Base-by-base conservation (phyloP, 2,797 vertebrate species). In the Anas capensis region DNA sequence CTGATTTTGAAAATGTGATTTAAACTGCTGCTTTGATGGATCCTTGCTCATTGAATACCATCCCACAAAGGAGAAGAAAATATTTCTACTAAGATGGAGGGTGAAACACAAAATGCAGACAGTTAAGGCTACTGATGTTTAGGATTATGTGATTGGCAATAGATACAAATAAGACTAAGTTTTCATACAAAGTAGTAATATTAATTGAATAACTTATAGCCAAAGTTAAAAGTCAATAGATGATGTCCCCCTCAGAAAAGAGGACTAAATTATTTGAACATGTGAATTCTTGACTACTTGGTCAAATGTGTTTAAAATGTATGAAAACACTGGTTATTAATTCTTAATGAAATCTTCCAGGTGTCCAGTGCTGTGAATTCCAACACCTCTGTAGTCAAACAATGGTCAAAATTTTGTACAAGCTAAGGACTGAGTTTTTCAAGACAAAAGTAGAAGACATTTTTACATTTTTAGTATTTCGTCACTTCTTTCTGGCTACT, bases 61-160 rank as follows among this genome's bases (percentile, higher is more conserved):
- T 73, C 70, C 31, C 19, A 8, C 20, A 29, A 79, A 58, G 46
- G 38, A 60, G 15, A 26, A 76, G 20, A 54, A 57, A 40, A 58
- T 6, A 24, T 1, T 65, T 82, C 57, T 61, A 0, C 18, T 79
- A 0, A 0, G 21, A 13, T 70, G 24, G 64, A 29, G 11, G 18
- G 36, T 71, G 40, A 11, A 42, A 38, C 3, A 65, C 42, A 66
- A 48, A 72, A 36, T 54, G 24, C 31, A 57, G 66, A 54, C 19
- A 33, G 12, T 14, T 58, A 33, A 24, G 42, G 57, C 24, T 38
- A 23, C 5, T 88, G 38, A 11, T 1, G 0, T 42, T 88, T 71
- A 62, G 36, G 24, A 34, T 64, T 1, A 72, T 62, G 5, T 24
- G 51, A 40, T 48, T 79, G 56, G 38, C 17, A 73, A 10, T 9